Conservation (phyloP, 2,113 vertebrate species). For the Phylloscopus whistleri region DNA sequence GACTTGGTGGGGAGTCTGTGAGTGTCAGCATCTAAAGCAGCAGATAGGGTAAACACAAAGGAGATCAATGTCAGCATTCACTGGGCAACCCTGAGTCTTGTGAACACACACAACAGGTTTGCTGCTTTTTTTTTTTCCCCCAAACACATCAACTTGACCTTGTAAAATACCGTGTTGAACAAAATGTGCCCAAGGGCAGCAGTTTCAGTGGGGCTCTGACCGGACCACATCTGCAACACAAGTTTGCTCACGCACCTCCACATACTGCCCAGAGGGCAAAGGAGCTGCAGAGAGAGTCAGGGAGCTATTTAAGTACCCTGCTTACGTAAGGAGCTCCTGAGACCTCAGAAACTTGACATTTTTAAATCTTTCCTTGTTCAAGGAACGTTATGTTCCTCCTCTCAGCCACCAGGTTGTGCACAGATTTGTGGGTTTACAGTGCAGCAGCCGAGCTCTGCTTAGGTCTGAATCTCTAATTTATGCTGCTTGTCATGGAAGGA, state of each 20-base stretch:
- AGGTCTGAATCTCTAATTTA: not conserved
- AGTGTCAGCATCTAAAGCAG: not conserved
- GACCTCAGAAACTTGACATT: not conserved
- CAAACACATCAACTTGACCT: not conserved
- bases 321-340: not conserved
- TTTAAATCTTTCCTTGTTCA: not conserved
- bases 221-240: accelerated
- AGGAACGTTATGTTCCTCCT: not conserved
- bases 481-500: not conserved
- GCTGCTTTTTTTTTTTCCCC: not conserved
- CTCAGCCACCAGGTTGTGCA: not conserved
- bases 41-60: not conserved
- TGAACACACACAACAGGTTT: not conserved
- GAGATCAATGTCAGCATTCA: not conserved
- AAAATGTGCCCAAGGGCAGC: not conserved
- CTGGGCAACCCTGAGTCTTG: not conserved
- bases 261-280: not conserved
- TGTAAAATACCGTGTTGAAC: not conserved
- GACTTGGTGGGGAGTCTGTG: accelerated
- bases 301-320: not conserved
- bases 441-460: accelerated
- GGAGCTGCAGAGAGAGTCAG: not conserved
- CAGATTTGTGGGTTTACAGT: not conserved
- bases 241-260: accelerated
- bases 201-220: not conserved